phyloP scores from a whole-genome alignment of 1,140 invertebrate genomes.

The Meloidogyne hapla region DNA sequence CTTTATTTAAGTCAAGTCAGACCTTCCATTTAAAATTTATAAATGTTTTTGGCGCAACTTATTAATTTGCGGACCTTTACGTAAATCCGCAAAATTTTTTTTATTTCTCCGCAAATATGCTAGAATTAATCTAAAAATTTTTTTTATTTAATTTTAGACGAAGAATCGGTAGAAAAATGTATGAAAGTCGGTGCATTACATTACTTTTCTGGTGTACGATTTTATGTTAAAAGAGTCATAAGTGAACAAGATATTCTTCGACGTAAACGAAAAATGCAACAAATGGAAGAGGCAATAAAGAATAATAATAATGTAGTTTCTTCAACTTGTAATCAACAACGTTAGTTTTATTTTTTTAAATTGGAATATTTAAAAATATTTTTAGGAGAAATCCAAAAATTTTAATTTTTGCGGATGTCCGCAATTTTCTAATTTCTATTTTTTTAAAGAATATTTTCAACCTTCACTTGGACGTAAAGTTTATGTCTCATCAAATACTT shows the following conservation, averaged over 20 bases:
- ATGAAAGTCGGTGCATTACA: constrained; percentile 14
- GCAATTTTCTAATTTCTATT: too few relatives aligned
- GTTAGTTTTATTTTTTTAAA: constrained; percentile 1
- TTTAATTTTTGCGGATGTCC: too few relatives aligned
- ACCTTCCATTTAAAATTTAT: too few relatives aligned
- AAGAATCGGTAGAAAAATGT: constrained; percentile 15
- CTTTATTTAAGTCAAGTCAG: too few relatives aligned
- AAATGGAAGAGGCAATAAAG: not conserved
- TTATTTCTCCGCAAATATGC: too few relatives aligned
- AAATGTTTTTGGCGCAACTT: too few relatives aligned
- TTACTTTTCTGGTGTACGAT: constrained; percentile 21
- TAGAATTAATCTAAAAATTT: not conserved
- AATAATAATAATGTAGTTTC: not conserved
- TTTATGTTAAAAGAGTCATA: constrained; percentile 24
- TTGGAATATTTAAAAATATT: not conserved
- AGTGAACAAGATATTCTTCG: constrained; percentile 22
- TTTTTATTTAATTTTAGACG: not conserved
- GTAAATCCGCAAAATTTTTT: too few relatives aligned
- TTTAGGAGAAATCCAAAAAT: too few relatives aligned
- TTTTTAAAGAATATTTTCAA: not conserved
- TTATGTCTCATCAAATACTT: not conserved
- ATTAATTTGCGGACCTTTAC: too few relatives aligned
- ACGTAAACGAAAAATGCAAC: constrained; percentile 26
- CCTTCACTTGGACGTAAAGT: not conserved
- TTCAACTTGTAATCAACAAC: not conserved